A percentile compares a stretch with the other conserved stretches of the same genome.
Evolutionary conservation across 2,113 vertebrate genomes (phyloP).

Genomic region (Porphyrio hochstetteri): DNA sequence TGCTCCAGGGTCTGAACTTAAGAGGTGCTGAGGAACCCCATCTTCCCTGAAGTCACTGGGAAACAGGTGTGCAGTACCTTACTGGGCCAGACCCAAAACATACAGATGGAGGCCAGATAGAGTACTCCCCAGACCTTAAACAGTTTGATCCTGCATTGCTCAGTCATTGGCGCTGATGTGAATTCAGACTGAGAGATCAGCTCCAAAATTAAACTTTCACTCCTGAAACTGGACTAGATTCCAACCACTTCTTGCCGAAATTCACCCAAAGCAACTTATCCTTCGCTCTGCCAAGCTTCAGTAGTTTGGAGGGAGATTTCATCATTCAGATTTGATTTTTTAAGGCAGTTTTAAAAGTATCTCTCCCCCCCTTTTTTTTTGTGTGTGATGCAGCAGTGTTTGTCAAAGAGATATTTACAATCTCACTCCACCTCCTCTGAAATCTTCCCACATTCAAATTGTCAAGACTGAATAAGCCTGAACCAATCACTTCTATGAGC

Average conservation of each 20-base stretch:
- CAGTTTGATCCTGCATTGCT: constrained; percentile 22
- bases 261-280: constrained; percentile 46
- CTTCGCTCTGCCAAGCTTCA: background rate
- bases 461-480: constrained; percentile 24
- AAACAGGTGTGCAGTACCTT: background rate
- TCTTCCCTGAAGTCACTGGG: constrained; percentile 47
- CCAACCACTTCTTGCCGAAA: constrained; percentile 29
- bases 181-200: constrained; percentile 38
- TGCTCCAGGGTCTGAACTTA: constrained; percentile 38
- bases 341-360: constrained; percentile 66
- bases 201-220: background rate
- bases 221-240: background rate
- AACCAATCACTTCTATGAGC: constrained; percentile 21
- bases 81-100: background rate
- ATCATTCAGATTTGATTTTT: constrained; percentile 45
- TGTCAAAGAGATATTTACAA: constrained; percentile 57
- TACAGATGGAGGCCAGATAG: background rate
- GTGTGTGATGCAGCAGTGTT: constrained; percentile 59
- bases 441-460: constrained; percentile 50
- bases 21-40: constrained; percentile 45
- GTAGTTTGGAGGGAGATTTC: constrained; percentile 45
- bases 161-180: constrained; percentile 3
- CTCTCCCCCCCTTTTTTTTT: background rate
- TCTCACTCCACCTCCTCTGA: constrained; percentile 24
- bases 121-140: background rate